Evolutionary conservation across 2,113 vertebrate species (phyloP).

Genomic region (Cavia aperea): DNA sequence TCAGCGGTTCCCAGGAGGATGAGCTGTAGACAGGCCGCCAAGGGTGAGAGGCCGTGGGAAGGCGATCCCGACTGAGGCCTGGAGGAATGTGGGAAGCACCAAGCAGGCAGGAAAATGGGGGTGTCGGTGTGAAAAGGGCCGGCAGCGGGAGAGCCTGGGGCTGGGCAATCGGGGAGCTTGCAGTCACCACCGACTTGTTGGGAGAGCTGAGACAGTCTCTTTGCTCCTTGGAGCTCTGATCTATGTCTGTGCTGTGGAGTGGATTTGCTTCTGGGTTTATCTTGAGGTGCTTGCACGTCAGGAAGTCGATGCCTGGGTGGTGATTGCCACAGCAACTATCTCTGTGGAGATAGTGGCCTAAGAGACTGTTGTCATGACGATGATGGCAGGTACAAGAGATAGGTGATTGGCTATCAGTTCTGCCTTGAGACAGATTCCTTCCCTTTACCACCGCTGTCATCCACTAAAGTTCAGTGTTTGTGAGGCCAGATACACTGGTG

Average conservation of each 20-base stretch:
- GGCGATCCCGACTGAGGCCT: slow-evolving; percentile 48
- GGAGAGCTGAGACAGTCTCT: not conserved
- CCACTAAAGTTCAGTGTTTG: not conserved
- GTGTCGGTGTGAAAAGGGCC: not conserved
- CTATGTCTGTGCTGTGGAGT: slow-evolving; percentile 7
- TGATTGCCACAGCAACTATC: slow-evolving; percentile 40
- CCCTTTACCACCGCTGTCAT: not conserved
- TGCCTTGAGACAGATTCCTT: not conserved
- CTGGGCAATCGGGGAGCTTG: not conserved
- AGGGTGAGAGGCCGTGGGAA: slow-evolving; percentile 69
- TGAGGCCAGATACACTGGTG: not conserved
- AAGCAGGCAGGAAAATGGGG: slow-evolving; percentile 1
- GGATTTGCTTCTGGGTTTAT: slow-evolving; percentile 47
- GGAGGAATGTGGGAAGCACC: slow-evolving; percentile 63
- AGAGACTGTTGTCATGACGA: slow-evolving; percentile 39
- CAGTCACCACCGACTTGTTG: not conserved
- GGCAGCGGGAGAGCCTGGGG: not conserved
- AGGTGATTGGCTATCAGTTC: slow-evolving; percentile 22
- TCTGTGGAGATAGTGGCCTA: slow-evolving; percentile 30
- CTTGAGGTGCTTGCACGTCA: slow-evolving; percentile 39
- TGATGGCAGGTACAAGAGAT: not conserved
- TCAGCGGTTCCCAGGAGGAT: slow-evolving; percentile 60
- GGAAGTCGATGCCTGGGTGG: slow-evolving; percentile 19
- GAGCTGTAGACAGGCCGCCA: slow-evolving; percentile 55
- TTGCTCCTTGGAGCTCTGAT: not conserved